Evolutionary conservation across 1,140 invertebrate genomes (phyloP), one percentile per base, ranked within the genome.

Genomic region (Drosophila littoralis): DNA sequence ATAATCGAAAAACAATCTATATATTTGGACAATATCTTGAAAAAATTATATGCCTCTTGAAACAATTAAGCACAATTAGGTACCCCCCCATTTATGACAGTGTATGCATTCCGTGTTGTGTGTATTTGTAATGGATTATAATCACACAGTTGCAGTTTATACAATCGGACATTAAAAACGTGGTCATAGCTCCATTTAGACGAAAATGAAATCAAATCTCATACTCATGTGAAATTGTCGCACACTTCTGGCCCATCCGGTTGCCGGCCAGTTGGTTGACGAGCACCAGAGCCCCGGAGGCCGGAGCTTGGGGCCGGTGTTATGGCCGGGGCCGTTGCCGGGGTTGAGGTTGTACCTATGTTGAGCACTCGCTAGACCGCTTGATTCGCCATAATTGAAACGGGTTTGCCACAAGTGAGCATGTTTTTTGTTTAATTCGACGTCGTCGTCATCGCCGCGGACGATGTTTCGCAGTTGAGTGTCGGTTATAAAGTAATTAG

Each of bases 401-500:
- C 84, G 85, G 72, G 84, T 89, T 89, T 89, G 84, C 81, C 84
- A 89, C 84, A 89, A 90, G 84, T 89, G 85, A 71, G 77, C 84
- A 84, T 70, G 84, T 65, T 83, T 69, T 84, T 73, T 54, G 45
- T 68, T 45, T 65, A 77, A 74, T 66, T 81, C 72, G 42, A 58
- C 66, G 48, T 59, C 55, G 77, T 67, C 63, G 76, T 80, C 70
- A 63, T 59, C 58, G 70, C 57, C 57, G 69, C 69, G 71, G 71
- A 68, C 50, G 75, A 76, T 83, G 80, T 81, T 88, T 84, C 85
- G 80, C 77, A 79, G 83, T 83, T 89, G 85, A 90, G 85, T 89
- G 84, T 84, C 84, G 80, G 84, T 89, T 89, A 90, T 89, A 90
- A 89, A 89, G 85, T 89, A 89, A 89, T 89, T 89, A 89, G 85